Conservation (phyloP, 1,140 invertebrate genomes). For the Pissodes strobi region DNA sequence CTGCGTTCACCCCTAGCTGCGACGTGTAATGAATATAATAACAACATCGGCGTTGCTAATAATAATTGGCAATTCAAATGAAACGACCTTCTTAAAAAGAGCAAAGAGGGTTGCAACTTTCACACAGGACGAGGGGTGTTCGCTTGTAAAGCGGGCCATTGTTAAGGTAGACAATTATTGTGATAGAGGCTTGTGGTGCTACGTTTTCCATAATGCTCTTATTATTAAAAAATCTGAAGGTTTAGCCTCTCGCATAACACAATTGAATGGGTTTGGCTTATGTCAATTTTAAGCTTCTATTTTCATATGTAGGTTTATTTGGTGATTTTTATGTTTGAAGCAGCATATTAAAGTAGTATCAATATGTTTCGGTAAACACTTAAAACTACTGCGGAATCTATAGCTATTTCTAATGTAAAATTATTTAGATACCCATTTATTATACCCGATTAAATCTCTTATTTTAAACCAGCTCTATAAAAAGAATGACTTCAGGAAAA, state of each 20-base stretch:
- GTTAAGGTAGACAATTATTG: constrained; percentile 24
- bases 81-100: constrained; percentile 36
- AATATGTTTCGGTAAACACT: too few relatives aligned
- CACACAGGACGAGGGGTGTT: constrained; percentile 34
- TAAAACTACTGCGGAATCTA: too few relatives aligned
- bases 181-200: constrained; percentile 12
- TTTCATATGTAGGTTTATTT: too few relatives aligned
- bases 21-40: constrained; percentile 39
- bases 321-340: too few relatives aligned
- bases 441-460: too few relatives aligned
- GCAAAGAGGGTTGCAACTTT: constrained; percentile 26
- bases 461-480: too few relatives aligned
- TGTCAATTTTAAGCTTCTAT: too few relatives aligned
- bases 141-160: constrained; percentile 19
- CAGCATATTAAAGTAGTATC: too few relatives aligned
- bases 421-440: too few relatives aligned
- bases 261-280: too few relatives aligned
- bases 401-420: too few relatives aligned
- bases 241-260: background rate
- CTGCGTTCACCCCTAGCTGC: constrained; percentile 9
- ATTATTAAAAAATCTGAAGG: constrained; percentile 15
- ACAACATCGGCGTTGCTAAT: constrained; percentile 37
- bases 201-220: constrained; percentile 11
- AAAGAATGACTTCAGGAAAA: too few relatives aligned
- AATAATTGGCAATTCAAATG: constrained; percentile 40